Conservation (phyloP, 2,797 vertebrate species). For the Balearica regulorum region DNA sequence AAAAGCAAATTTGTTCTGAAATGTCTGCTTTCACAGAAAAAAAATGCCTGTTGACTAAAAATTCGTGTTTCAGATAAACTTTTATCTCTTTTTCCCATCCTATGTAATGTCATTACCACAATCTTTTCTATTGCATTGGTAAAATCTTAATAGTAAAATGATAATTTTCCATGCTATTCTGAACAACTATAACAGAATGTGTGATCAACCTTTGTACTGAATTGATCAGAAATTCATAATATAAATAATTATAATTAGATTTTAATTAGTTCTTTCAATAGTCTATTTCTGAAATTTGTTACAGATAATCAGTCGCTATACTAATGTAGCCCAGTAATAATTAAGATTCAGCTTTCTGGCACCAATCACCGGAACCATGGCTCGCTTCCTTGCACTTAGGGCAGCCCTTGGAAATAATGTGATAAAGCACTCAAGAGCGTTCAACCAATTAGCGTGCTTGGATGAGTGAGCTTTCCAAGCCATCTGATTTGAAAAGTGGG, state of each 20-base stretch:
- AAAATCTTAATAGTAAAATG: slow-evolving; percentile 19
- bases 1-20: neutral
- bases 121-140: neutral
- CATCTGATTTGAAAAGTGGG: slow-evolving; percentile 20
- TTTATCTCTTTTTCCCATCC: neutral
- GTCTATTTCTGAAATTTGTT: slow-evolving; percentile 48
- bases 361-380: slow-evolving; percentile 1
- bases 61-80: neutral
- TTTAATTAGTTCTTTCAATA: slow-evolving; percentile 61
- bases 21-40: neutral
- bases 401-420: slow-evolving; percentile 49
- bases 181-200: slow-evolving; percentile 8
- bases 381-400: slow-evolving; percentile 45
- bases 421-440: slow-evolving; percentile 23
- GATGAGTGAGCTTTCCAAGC: slow-evolving; percentile 50
- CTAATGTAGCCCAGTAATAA: slow-evolving; percentile 13
- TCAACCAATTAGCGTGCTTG: slow-evolving; percentile 34
- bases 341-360: slow-evolving; percentile 50
- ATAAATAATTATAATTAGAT: slow-evolving; percentile 47
- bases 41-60: neutral
- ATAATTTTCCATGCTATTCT: slow-evolving; percentile 7
- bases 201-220: slow-evolving; percentile 6
- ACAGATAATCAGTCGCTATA: slow-evolving; percentile 25
- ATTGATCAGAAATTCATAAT: slow-evolving; percentile 34
- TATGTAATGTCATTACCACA: neutral